Conservation (phyloP, 2,888 invertebrate genomes). For the Apomyelois bistriatella region DNA sequence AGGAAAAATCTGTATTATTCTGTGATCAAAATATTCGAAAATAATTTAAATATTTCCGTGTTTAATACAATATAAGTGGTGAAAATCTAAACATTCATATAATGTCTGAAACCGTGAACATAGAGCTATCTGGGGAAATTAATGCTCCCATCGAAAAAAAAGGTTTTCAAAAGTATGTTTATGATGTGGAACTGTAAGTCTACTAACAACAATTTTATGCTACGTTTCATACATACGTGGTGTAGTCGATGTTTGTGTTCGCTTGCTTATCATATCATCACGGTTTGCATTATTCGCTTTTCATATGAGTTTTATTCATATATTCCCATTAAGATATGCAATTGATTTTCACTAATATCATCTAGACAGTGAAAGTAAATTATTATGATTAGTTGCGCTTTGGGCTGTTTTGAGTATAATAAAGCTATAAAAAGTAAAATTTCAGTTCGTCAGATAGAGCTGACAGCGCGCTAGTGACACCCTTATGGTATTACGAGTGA, state of each 20-base stretch:
- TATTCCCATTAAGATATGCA: background rate
- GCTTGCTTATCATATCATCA: constrained; percentile 23
- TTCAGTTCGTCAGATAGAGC: too few species aligned
- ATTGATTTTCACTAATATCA: background rate
- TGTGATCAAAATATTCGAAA: too few species aligned
- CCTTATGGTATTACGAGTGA: too few species aligned
- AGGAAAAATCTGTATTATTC: too few species aligned
- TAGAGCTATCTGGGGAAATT: constrained; percentile 73
- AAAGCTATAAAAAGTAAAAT: too few species aligned
- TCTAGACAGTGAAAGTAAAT: too few species aligned
- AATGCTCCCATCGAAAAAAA: constrained; percentile 63
- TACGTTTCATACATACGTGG: constrained; percentile 62
- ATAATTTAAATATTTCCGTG: too few species aligned
- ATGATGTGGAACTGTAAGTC: constrained; percentile 74
- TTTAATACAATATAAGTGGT: too few species aligned
- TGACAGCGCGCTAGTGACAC: too few species aligned
- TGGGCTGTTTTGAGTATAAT: too few species aligned
- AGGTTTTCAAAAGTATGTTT: constrained; percentile 77
- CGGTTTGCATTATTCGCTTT: background rate
- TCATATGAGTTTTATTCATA: background rate
- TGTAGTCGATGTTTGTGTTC: constrained; percentile 29
- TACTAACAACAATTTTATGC: constrained; percentile 40
- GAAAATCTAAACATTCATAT: constrained; percentile 17
- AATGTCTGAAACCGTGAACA: constrained; percentile 72
- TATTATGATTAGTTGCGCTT: too few species aligned